Conservation (phyloP, 2,888 invertebrate genomes). For the Aleiodes alternator region DNA sequence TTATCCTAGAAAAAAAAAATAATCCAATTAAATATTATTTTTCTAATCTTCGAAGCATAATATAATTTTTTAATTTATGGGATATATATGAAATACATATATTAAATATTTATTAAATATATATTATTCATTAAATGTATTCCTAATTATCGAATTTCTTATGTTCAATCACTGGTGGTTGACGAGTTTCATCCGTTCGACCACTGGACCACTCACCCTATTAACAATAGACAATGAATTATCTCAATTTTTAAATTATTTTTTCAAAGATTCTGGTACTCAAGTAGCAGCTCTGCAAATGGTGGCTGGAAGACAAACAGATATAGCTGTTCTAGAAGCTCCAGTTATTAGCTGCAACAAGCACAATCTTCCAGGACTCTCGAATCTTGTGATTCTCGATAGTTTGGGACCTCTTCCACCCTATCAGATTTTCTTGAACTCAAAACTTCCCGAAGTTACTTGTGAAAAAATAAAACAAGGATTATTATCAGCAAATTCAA, state of each 20-base stretch:
- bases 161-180: no score
- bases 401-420: constrained; percentile 83
- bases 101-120: no score
- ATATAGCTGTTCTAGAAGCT: constrained; percentile 66
- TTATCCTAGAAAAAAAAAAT: no score
- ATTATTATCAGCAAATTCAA: constrained; percentile 57
- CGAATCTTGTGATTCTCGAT: constrained; percentile 74
- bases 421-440: constrained; percentile 81
- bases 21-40: no score
- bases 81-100: no score
- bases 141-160: no score
- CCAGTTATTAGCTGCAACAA: constrained; percentile 65
- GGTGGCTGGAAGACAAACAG: constrained; percentile 68
- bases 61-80: no score
- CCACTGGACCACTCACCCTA: no score
- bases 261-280: constrained; percentile 61
- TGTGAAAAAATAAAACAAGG: constrained; percentile 60
- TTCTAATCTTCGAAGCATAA: no score
- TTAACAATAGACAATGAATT: no score
- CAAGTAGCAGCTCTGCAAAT: constrained; percentile 67
- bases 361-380: constrained; percentile 59
- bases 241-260: background rate
- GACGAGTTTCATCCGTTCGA: no score
- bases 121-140: no score
- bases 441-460: constrained; percentile 77